Base-by-base conservation (phyloP, 2,797 vertebrate genomes). In the Tragopan temminckii region DNA sequence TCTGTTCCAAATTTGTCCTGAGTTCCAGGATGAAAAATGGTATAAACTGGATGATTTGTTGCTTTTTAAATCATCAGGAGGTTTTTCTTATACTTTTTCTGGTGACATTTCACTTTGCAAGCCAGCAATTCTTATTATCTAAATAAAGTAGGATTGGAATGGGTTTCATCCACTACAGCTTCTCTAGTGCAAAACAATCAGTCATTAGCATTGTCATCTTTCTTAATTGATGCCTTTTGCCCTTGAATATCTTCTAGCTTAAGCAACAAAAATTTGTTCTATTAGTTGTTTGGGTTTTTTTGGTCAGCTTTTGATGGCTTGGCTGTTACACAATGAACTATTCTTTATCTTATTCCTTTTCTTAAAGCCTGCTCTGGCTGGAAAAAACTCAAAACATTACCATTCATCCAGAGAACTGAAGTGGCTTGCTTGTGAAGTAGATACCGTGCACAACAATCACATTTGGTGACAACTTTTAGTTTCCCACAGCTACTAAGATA, bases 171-270 rank as follows among this genome's bases (percentile, higher is more conserved):
- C 16, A 3, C 23, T 36, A 58, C 38, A 67, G 24, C 38, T 31
- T 90, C 74, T 83, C 21, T 38, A 50, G 70, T 53, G 66, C 67
- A 66, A 71, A 88, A 27, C 63, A 71, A 55, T 93, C 72, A 85
- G 36, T 80, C 76, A 81, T 90, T 94, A 88, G 35, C 36, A 48
- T 42, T 89, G 69, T 61, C 61, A 48, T 79, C 59, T 84, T 35
- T 74, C 38, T 88, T 69, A 90, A 79, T 70, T 91, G 59, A 29
- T 81, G n/a, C 62, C 29, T 93, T 94, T 81, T 90, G 43, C 2
- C 31, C 57, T 76, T 61, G 52, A 86, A 62, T 80, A 63, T 76
- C 76, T 43, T 69, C 55, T 66, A 55, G 45, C 25, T 93, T 80
- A 85, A 74, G 77, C 46, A 80, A 80, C 9, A 82, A 76, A 61